These are phyloP conservation scores for Sebastes hubbsi DNA, from an alignment of 2,797 vertebrate genomes.

Conservation along the genomic window DNA sequence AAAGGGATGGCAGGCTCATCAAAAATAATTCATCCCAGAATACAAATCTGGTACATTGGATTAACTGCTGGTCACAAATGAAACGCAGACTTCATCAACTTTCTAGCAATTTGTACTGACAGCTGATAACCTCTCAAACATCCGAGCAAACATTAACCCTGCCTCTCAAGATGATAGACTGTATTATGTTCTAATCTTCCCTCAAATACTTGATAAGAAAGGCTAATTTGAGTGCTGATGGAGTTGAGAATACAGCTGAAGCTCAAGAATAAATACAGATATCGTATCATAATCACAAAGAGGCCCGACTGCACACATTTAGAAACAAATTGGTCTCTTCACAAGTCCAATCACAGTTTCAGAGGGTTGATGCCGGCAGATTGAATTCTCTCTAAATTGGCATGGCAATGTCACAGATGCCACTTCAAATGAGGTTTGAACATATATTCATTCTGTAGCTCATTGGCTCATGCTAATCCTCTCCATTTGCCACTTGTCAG, in stretches of 20 bases:
- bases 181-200: constrained; percentile 80
- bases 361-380: constrained; percentile 73
- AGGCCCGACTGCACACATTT: constrained; percentile 72
- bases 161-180: constrained; percentile 73
- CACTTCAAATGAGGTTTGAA: constrained; percentile 83
- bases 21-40: constrained; percentile 68
- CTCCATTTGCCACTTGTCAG: constrained; percentile 79
- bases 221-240: constrained; percentile 79
- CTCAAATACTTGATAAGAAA: constrained; percentile 79
- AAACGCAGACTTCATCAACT: constrained; percentile 76
- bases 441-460: constrained; percentile 79
- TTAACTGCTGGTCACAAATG: constrained; percentile 69
- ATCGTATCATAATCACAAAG: constrained; percentile 77
- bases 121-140: constrained; percentile 77
- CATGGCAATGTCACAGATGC: constrained; percentile 81
- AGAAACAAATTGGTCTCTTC: constrained; percentile 78
- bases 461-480: constrained; percentile 82
- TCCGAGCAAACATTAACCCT: constrained; percentile 71
- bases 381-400: constrained; percentile 81
- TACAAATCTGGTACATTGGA: constrained; percentile 66
- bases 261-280: constrained; percentile 76
- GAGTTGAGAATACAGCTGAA: constrained; percentile 72
- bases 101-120: constrained; percentile 73
- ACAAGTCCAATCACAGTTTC: constrained; percentile 76
- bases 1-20: constrained; percentile 53